These are phyloP conservation scores for Drosophila atripex DNA, from an alignment of 2,888 invertebrate species.

Conservation along the genomic window DNA sequence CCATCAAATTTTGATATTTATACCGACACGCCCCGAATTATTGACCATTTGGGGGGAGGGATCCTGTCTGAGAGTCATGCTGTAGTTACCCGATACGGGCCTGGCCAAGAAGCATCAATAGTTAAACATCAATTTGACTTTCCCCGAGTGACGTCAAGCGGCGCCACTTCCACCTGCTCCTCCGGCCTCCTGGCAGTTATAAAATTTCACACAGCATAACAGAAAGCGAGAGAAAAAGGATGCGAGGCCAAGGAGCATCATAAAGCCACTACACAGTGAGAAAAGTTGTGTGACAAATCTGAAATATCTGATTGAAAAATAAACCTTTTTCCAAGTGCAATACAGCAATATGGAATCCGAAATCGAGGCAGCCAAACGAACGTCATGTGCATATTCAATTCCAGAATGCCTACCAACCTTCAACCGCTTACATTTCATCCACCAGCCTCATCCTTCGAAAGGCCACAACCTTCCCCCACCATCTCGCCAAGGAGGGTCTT, in stretches of 20 bases:
- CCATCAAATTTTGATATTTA: slow-evolving; percentile 36
- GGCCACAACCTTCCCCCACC: neutral
- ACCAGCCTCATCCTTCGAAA: neutral
- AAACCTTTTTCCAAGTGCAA: no score
- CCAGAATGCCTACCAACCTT: slow-evolving; percentile 16
- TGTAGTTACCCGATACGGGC: slow-evolving; percentile 18
- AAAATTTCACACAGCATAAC: slow-evolving; percentile 46
- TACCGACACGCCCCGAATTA: slow-evolving; percentile 35
- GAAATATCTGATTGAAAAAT: no score
- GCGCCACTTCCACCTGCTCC: slow-evolving; percentile 44
- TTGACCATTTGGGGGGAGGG: slow-evolving; percentile 28
- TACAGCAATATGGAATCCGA: slow-evolving; percentile 42
- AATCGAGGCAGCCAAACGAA: slow-evolving; percentile 44
- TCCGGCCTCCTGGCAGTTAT: slow-evolving; percentile 43
- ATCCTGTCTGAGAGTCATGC: slow-evolving; percentile 3
- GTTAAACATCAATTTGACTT: slow-evolving; percentile 63
- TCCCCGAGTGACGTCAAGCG: slow-evolving; percentile 63
- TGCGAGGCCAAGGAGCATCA: slow-evolving; percentile 3
- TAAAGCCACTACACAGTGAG: neutral
- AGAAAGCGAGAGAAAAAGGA: slow-evolving; percentile 15
- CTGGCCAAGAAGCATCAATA: slow-evolving; percentile 45
- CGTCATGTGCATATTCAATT: slow-evolving; percentile 69
- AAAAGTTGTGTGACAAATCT: neutral
- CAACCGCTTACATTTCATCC: neutral
- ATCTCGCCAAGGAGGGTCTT: slow-evolving; percentile 3